Evolutionary conservation across 2,797 vertebrate species (phyloP).

Genomic region (Enteromius trimaculatus): DNA sequence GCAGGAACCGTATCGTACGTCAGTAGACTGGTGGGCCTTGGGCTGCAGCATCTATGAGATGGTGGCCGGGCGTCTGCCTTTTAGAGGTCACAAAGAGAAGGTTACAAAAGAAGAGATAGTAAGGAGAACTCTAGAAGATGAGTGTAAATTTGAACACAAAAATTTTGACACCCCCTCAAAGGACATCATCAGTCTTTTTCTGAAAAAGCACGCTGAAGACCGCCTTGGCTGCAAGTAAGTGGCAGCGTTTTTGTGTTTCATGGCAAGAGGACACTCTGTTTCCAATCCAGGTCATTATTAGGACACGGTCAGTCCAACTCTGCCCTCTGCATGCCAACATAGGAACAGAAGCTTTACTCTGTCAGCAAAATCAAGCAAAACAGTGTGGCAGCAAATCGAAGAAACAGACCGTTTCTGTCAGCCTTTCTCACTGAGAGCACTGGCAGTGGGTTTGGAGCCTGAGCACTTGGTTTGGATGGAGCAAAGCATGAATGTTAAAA

Average conservation of each 20-base stretch:
- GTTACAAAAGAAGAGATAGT: slow-evolving; percentile 84
- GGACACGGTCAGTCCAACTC: slow-evolving; percentile 26
- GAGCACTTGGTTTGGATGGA: slow-evolving; percentile 28
- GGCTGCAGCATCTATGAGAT: slow-evolving; percentile 93
- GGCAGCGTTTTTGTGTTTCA: slow-evolving; percentile 13
- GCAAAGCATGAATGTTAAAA: slow-evolving; percentile 27
- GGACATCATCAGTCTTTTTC: slow-evolving; percentile 82
- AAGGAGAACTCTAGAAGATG: slow-evolving; percentile 86
- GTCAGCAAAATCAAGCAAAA: not conserved
- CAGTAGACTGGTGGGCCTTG: slow-evolving; percentile 93
- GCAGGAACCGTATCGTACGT: slow-evolving; percentile 82
- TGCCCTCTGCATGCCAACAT: slow-evolving; percentile 34
- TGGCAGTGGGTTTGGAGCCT: slow-evolving; percentile 31
- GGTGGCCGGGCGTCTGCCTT: slow-evolving; percentile 87
- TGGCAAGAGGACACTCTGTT: slow-evolving; percentile 34
- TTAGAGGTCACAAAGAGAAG: slow-evolving; percentile 89
- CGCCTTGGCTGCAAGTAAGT: slow-evolving; percentile 88
- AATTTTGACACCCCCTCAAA: slow-evolving; percentile 81
- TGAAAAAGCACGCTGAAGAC: slow-evolving; percentile 81
- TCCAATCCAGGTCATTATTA: slow-evolving; percentile 41
- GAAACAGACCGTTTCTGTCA: slow-evolving; percentile 12
- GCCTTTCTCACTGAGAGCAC: slow-evolving; percentile 12
- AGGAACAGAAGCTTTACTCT: slow-evolving; percentile 23
- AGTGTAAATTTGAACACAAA: slow-evolving; percentile 82
- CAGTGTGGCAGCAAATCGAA: slow-evolving; percentile 16